Evolutionary conservation across 2,113 vertebrate genomes (phyloP).

Genomic region (Excalfactoria chinensis): DNA sequence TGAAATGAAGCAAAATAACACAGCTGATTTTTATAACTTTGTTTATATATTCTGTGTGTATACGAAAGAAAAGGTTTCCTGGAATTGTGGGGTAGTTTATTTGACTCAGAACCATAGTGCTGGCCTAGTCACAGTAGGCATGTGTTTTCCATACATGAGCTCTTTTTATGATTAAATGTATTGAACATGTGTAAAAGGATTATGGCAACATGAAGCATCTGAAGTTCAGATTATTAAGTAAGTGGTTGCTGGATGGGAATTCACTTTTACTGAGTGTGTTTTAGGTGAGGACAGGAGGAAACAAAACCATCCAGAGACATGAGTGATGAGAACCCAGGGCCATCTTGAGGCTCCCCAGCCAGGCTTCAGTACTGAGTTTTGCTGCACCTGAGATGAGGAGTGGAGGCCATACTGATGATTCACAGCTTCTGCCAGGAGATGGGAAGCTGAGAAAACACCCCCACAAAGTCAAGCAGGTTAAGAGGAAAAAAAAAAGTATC

Average conservation of each 20-base stretch:
- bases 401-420: neutral
- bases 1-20: constrained; percentile 37
- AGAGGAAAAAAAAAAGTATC: neutral
- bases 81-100: constrained; percentile 31
- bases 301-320: neutral
- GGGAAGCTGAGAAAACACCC: neutral
- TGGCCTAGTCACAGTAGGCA: constrained; percentile 14
- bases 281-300: constrained; percentile 21
- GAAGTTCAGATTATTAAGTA: constrained; percentile 12
- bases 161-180: constrained; percentile 37
- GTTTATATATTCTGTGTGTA: constrained; percentile 31
- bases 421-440: neutral
- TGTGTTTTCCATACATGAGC: constrained; percentile 57
- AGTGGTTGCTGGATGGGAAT: neutral
- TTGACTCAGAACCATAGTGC: neutral
- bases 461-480: fast-evolving
- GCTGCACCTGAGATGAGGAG: neutral
- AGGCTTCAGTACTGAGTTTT: neutral
- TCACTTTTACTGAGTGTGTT: neutral
- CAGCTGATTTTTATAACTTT: constrained; percentile 64
- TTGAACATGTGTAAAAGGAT: neutral
- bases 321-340: neutral
- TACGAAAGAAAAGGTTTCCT: constrained; percentile 50
- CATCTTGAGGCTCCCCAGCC: neutral
- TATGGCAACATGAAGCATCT: neutral